phyloP scores from a whole-genome alignment of 2,113 vertebrate species.

The Tachycineta bicolor region DNA sequence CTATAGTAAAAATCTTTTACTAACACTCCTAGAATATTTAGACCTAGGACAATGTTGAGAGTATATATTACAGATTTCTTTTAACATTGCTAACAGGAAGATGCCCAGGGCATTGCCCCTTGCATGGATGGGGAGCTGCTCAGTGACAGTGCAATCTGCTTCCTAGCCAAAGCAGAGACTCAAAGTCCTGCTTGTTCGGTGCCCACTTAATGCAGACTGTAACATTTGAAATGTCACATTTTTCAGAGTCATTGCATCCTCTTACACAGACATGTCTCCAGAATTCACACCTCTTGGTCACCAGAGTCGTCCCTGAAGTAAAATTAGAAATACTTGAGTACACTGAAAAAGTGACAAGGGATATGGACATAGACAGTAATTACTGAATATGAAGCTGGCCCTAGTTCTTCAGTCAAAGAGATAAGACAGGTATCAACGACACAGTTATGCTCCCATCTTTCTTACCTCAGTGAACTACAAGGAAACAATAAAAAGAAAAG shows the following conservation, averaged over 20 bases:
- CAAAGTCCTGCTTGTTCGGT: accelerated
- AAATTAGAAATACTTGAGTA: not conserved
- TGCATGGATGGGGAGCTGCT: accelerated
- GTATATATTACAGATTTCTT: not conserved
- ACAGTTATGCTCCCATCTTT: not conserved
- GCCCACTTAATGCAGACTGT: not conserved
- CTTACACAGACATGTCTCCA: not conserved
- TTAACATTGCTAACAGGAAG: not conserved
- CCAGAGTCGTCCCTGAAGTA: accelerated
- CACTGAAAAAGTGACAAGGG: not conserved
- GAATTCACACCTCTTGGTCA: not conserved
- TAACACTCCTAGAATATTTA: not conserved
- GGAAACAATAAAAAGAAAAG: not conserved
- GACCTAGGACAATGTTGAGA: not conserved
- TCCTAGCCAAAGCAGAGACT: not conserved
- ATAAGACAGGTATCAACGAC: not conserved
- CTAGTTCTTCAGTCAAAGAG: not conserved
- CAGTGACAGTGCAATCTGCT: not conserved
- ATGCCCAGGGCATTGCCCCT: accelerated
- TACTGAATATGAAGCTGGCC: not conserved
- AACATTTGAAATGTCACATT: not conserved
- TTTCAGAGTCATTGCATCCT: not conserved
- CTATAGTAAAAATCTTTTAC: not conserved
- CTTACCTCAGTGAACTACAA: not conserved
- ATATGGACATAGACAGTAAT: not conserved